Conservation (phyloP, 2,888 invertebrate genomes). For the Gymnocheta viridis region DNA sequence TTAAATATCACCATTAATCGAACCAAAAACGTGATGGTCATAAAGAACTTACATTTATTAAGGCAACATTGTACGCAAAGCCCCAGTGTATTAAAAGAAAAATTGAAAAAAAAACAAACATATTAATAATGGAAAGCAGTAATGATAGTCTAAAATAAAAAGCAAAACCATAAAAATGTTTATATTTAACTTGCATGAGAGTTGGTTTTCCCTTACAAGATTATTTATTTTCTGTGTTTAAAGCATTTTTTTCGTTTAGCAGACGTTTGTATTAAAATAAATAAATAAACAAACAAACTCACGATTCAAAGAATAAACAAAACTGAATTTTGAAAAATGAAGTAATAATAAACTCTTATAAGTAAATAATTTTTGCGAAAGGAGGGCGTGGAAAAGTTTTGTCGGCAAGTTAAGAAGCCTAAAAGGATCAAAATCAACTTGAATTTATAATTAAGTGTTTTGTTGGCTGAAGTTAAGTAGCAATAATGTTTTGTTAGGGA, state of each 20-base stretch:
- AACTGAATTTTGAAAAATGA: conserved; percentile 21
- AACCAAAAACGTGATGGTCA: conserved; percentile 58
- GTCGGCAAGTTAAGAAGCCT: neutral
- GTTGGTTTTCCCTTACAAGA: neutral
- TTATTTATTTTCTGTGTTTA: conserved; percentile 12
- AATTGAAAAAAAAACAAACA: conserved; percentile 5
- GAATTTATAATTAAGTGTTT: conserved; percentile 52
- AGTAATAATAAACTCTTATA: neutral
- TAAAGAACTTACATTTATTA: conserved; percentile 57
- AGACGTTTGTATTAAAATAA: neutral
- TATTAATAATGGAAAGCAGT: neutral
- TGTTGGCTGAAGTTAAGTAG: conserved; percentile 28
- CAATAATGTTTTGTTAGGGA: conserved; percentile 1
- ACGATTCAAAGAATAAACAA: neutral
- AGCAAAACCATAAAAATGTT: conserved; percentile 6
- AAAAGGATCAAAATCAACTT: conserved; percentile 35
- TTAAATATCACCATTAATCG: conserved; percentile 57
- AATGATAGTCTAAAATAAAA: neutral
- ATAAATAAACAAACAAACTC: neutral
- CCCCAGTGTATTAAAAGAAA: conserved; percentile 27
- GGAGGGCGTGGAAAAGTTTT: conserved; percentile 14
- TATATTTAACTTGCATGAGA: neutral
- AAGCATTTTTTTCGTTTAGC: neutral
- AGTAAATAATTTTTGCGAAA: neutral
- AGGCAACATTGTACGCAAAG: neutral